Evolutionary conservation across 2,113 vertebrate species (phyloP).

Genomic region (Neolamprologus sp.): DNA sequence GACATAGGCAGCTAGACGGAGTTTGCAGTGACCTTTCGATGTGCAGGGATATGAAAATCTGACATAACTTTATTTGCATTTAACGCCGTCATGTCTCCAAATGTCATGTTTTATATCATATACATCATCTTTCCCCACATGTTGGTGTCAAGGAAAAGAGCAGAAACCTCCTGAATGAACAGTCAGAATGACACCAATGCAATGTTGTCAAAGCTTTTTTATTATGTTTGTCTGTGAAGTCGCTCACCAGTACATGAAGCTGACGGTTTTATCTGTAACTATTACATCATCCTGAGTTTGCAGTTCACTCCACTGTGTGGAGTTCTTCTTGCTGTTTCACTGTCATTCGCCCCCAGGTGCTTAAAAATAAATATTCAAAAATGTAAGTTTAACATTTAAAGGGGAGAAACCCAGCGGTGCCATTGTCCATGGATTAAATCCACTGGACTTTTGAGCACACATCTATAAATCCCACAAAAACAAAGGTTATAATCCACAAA

Average conservation of each 20-base stretch:
- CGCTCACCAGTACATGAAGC: not conserved
- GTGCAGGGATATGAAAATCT: not conserved
- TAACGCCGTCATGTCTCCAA: not conserved
- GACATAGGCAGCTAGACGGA: not conserved
- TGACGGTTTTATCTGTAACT: not conserved
- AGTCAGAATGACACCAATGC: not conserved
- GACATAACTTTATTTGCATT: not conserved
- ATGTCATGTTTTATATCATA: not conserved
- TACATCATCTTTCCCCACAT: not conserved
- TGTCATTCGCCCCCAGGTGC: not conserved
- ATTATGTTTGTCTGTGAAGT: not conserved
- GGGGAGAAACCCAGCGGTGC: not conserved
- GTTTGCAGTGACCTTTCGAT: not conserved
- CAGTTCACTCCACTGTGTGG: not conserved
- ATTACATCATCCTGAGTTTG: not conserved
- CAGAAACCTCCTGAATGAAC: not conserved
- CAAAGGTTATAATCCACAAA: not conserved
- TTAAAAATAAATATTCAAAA: not conserved
- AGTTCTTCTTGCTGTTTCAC: not conserved
- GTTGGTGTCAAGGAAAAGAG: not conserved
- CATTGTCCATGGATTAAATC: not conserved
- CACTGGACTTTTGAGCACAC: not conserved
- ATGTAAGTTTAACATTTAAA: not conserved
- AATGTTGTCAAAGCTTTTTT: not conserved
- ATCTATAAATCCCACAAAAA: not conserved